Evolutionary conservation across 35 echinoderm and acorn worm genomes (phyloP), one percentile per base, ranked within the genome.

Genomic region (Apostichopus californicus): DNA sequence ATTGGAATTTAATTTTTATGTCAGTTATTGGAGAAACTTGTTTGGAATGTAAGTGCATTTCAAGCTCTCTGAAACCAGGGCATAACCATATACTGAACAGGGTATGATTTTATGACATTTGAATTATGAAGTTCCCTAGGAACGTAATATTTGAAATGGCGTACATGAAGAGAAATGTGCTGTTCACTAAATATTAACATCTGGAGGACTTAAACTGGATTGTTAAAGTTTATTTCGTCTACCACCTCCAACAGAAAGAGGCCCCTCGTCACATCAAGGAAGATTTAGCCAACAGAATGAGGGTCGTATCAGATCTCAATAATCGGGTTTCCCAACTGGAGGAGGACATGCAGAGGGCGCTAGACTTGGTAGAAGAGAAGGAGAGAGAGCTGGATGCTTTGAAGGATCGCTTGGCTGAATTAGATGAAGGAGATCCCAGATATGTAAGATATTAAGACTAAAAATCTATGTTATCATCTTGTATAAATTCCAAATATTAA

Each of bases 361-460:
- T 96, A 23, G 91, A 99, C 64, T 86, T 96, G 65, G 94, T 99
- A 23, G 90, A 96, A 24, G 83, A 83, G 11, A 96, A 96, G 83
- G 97, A 99, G 34, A 73, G 73, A 83, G 94, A 96, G 66, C 92
- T 99, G 93, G 88, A 90, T 13, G 77, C 79, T 59, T 78, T 99
- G 11, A 93, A 86, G 79, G 78, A 83, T n/a, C 88, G 90, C 56
- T 61, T 96, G 17, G 93, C 91, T 3, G 64, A 77, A 57, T 6
- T 95, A 55, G 83, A 87, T 54, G 79, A 95, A 60, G 93, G 92
- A 65, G 93, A 99, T 64, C 97, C 97, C 12, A 83, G 92, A 93
- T 90, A 96, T 92, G 97, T 99, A 87, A 98, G 93, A 17, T 14
- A n/a, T 89, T 11, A 89, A n/a, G n/a, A 46, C 14, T 72, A 23